Evolutionary conservation across 2,797 vertebrate genomes (phyloP).

Genomic region (Chelon auratus): DNA sequence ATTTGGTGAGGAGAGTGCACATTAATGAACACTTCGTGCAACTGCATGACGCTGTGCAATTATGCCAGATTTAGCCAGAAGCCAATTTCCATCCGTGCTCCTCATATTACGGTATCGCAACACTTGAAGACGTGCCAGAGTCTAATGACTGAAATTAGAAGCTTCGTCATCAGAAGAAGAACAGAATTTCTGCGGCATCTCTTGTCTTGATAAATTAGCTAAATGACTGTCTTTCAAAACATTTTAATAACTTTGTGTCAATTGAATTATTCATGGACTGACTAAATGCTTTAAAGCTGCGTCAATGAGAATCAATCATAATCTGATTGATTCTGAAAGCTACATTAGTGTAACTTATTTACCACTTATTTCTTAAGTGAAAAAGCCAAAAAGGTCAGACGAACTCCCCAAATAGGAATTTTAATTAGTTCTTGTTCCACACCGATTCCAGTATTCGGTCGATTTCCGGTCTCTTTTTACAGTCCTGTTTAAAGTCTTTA

Average conservation of each 20-base stretch:
- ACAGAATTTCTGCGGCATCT: background rate
- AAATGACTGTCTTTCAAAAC: background rate
- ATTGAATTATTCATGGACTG: background rate
- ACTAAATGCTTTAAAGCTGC: background rate
- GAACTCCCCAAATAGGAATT: background rate
- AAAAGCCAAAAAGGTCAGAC: background rate
- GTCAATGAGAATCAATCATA: background rate
- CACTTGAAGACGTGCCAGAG: constrained; percentile 2
- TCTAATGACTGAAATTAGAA: constrained; percentile 25
- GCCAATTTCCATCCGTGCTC: too few relatives aligned
- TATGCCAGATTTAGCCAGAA: too few relatives aligned
- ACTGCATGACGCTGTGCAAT: too few relatives aligned
- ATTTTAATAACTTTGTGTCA: background rate
- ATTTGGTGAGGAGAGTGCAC: too few relatives aligned
- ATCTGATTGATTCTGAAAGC: background rate
- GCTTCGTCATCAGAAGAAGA: background rate
- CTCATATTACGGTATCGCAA: constrained; percentile 6
- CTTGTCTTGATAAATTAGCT: background rate
- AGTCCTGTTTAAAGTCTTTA: background rate
- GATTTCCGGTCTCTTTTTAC: background rate
- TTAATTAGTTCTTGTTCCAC: background rate
- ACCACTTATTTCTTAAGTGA: background rate
- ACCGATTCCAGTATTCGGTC: background rate
- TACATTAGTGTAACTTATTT: background rate
- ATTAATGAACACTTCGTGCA: too few relatives aligned